A percentile compares a stretch with the other conserved stretches of the same genome.
These are phyloP conservation scores for Hystrix cristata DNA, from an alignment of 2,113 vertebrate genomes.

Conservation along the genomic window DNA sequence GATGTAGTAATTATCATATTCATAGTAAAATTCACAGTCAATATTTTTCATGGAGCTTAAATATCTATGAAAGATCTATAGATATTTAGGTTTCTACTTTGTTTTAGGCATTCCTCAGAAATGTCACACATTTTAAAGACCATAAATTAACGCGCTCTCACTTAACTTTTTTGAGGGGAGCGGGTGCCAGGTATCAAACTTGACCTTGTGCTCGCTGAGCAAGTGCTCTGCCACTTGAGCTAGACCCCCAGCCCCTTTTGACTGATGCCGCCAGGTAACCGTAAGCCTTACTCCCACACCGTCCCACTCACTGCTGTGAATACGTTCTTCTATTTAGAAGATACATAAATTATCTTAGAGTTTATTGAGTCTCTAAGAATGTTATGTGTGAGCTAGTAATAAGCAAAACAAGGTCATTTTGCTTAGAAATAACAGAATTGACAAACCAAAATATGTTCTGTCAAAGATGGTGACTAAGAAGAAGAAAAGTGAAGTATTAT, in stretches of 20 bases:
- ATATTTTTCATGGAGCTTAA: background rate
- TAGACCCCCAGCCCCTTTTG: background rate
- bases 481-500: background rate
- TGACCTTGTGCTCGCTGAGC: too few relatives aligned
- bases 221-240: too few relatives aligned
- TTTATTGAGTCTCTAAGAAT: background rate
- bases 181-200: too few relatives aligned
- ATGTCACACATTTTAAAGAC: background rate
- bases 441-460: background rate
- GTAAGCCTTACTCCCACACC: background rate
- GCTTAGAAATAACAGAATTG: background rate
- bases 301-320: background rate
- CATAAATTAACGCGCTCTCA: background rate
- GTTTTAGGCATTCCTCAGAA: background rate
- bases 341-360: background rate
- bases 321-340: background rate
- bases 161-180: background rate
- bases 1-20: background rate
- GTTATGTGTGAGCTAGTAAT: background rate
- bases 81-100: background rate
- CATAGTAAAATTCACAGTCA: background rate
- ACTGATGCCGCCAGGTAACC: background rate
- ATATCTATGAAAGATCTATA: background rate
- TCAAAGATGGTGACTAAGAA: background rate
- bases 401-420: background rate